Conservation (phyloP, 2,888 invertebrate species). For the Conops quadrifasciatus region DNA sequence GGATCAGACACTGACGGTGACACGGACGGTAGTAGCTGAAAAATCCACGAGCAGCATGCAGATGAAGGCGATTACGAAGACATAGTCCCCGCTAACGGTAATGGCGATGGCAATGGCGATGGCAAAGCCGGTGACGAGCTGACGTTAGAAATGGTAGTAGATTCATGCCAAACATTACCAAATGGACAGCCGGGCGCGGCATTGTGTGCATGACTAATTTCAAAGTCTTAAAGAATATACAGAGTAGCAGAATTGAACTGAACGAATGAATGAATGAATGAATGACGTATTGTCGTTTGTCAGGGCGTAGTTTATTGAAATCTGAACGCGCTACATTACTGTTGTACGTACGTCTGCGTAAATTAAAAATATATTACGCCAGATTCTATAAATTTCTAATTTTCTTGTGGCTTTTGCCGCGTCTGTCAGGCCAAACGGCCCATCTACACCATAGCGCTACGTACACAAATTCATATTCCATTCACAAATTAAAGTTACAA, state of each 20-base stretch:
- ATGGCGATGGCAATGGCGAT: conserved; percentile 6
- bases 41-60: background rate
- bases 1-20: background rate
- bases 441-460: too few species aligned
- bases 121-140: background rate
- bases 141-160: background rate
- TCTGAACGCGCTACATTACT: too few species aligned
- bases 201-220: conserved; percentile 42
- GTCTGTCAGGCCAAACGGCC: too few species aligned
- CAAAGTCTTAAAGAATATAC: conserved; percentile 28
- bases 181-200: conserved; percentile 33
- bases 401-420: too few species aligned
- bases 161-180: conserved; percentile 19
- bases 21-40: background rate
- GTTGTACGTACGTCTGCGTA: too few species aligned
- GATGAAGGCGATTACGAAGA: background rate
- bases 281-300: too few species aligned
- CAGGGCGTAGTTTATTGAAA: too few species aligned
- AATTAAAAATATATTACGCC: too few species aligned
- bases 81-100: background rate
- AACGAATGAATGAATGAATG: too few species aligned
- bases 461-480: too few species aligned
- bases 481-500: background rate
- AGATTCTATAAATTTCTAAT: too few species aligned
- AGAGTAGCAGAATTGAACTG: conserved; percentile 17